A percentile compares a stretch with the other conserved stretches of the same genome.
Conservation (phyloP, 1,140 invertebrate species). For the Drosophila saltans region DNA sequence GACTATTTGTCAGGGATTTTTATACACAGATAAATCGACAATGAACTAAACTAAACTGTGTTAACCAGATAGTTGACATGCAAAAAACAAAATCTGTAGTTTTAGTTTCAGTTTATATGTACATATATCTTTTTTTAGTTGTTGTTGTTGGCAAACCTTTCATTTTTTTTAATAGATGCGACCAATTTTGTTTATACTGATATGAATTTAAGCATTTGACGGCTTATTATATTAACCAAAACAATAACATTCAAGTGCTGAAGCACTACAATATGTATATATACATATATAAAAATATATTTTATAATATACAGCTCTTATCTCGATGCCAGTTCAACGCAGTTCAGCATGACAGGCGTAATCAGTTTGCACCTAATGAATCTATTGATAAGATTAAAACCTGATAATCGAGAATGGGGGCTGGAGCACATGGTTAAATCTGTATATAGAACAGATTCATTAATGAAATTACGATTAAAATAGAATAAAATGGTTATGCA, state of each 20-base stretch:
- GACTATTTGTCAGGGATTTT: background rate
- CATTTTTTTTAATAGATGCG: background rate
- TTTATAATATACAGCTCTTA: constrained; percentile 31
- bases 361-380: background rate
- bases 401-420: background rate
- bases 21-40: background rate
- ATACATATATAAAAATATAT: background rate
- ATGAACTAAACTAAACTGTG: background rate
- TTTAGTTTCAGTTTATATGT: too few relatives aligned
- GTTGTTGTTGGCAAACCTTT: background rate
- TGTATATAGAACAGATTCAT: background rate
- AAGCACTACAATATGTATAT: constrained; percentile 38
- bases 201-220: background rate
- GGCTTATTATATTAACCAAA: constrained; percentile 16
- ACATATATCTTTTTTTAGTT: too few relatives aligned
- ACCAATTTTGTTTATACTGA: constrained; percentile 2
- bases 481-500: background rate
- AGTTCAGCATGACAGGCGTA: constrained; percentile 5
- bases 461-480: background rate
- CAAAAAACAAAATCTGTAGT: background rate
- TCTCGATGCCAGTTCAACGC: background rate
- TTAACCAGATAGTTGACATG: background rate
- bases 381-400: constrained; percentile 5
- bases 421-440: constrained; percentile 9
- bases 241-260: constrained; percentile 66